A percentile compares a stretch with the other conserved stretches of the same genome.
These are phyloP conservation scores for Amazona guildingii DNA, from an alignment of 2,113 vertebrate genomes.

Conservation along the genomic window DNA sequence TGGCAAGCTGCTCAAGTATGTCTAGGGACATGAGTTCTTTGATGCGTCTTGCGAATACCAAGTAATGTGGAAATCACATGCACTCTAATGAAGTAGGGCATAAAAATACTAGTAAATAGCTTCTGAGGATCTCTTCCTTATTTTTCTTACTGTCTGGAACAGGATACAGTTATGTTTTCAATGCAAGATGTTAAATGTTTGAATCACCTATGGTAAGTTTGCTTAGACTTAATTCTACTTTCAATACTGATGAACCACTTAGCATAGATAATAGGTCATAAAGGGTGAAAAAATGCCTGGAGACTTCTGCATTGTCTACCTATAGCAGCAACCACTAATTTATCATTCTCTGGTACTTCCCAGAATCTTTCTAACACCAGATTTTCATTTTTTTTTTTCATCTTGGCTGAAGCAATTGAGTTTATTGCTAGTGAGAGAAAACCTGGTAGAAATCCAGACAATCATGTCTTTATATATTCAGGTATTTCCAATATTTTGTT, in stretches of 20 bases:
- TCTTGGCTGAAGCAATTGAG: background rate
- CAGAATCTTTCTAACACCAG: background rate
- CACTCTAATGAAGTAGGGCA: background rate
- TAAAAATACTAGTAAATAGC: background rate
- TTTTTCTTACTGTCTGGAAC: background rate
- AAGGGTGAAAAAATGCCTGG: background rate
- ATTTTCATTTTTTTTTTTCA: background rate
- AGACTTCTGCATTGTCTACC: background rate
- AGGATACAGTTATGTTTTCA: background rate
- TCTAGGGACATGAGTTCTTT: background rate
- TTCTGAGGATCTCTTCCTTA: background rate
- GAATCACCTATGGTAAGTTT: accelerated
- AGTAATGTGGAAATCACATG: background rate
- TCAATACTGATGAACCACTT: background rate
- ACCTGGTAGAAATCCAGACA: background rate
- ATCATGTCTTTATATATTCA: background rate
- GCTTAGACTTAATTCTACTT: background rate
- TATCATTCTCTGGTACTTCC: background rate
- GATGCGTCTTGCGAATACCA: background rate
- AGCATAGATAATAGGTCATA: too few species aligned
- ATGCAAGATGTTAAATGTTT: background rate
- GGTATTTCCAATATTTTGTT: background rate
- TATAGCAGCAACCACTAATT: background rate
- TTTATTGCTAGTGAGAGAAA: conserved; percentile 7
- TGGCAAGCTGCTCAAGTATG: background rate